phyloP scores from a whole-genome alignment of 53 echinoderm and acorn worm species.

The Antedon mediterranea region DNA sequence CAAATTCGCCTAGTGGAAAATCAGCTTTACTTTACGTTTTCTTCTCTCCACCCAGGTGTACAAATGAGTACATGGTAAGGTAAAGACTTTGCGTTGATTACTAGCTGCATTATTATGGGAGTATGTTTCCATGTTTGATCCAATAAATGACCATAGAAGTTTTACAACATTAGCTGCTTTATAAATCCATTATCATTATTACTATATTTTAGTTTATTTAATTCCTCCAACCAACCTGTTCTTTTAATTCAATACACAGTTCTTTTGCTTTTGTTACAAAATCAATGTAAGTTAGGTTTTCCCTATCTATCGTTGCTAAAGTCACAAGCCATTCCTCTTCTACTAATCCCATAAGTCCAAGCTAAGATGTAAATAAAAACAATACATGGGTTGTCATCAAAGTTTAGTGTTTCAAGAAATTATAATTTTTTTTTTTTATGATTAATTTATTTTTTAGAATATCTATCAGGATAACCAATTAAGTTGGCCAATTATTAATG shows the following conservation, averaged over 20 bases:
- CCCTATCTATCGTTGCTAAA: constrained; percentile 65
- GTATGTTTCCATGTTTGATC: too few species aligned
- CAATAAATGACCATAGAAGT: too few species aligned
- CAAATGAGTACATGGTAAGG: not conserved
- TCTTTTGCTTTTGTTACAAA: constrained; percentile 47
- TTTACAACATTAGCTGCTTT: too few species aligned
- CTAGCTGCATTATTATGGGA: too few species aligned
- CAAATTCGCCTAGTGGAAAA: too few species aligned
- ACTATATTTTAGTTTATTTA: too few species aligned
- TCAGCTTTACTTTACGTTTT: too few species aligned
- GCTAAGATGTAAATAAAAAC: constrained; percentile 14
- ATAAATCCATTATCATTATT: too few species aligned
- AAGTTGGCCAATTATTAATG: too few species aligned
- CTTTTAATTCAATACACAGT: constrained; percentile 36
- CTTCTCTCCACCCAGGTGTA: too few species aligned
- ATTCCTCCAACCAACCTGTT: constrained; percentile 22
- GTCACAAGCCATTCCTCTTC: constrained; percentile 89
- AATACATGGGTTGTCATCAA: not conserved
- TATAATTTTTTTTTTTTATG: not conserved
- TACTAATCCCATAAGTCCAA: constrained; percentile 71
- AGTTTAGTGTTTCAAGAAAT: too few species aligned
- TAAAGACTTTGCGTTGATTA: too few species aligned
- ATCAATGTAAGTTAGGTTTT: constrained; percentile 59
- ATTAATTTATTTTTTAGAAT: not conserved
- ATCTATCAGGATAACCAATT: not conserved